Conservation (phyloP, 2,113 vertebrate genomes). For the Tenebrosternarchus preto region DNA sequence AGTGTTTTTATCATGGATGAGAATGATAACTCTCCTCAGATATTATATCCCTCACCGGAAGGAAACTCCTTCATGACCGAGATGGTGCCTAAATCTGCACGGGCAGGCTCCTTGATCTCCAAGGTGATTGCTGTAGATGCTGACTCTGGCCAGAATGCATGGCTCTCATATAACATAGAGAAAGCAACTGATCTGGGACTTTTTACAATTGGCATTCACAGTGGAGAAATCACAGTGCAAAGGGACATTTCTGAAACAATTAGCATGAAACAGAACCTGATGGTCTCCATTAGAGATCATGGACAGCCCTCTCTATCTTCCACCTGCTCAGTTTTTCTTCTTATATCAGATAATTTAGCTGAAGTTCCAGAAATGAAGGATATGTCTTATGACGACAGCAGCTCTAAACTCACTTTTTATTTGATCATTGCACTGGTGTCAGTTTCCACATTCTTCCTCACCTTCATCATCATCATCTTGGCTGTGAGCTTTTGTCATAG, state of each 20-base stretch:
- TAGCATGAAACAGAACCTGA: conserved; percentile 44
- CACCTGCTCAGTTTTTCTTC: conserved; percentile 45
- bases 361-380: conserved; percentile 52
- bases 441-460: conserved; percentile 52
- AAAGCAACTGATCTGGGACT: conserved; percentile 52
- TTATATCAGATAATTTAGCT: conserved; percentile 54
- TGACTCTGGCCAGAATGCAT: conserved; percentile 57
- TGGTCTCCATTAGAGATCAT: conserved; percentile 58
- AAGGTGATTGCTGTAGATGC: conserved; percentile 65
- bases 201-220: conserved; percentile 50
- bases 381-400: conserved; percentile 8
- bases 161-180: conserved; percentile 56
- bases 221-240: conserved; percentile 44
- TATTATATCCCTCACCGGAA: conserved; percentile 58
- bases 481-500: conserved; percentile 44
- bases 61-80: conserved; percentile 64
- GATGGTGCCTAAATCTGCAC: conserved; percentile 63
- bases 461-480: conserved; percentile 46
- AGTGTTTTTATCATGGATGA: conserved; percentile 62
- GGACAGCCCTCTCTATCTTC: conserved; percentile 53
- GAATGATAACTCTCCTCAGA: conserved; percentile 65
- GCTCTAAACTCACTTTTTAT: conserved; percentile 56
- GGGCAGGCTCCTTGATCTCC: conserved; percentile 65
- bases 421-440: conserved; percentile 57
- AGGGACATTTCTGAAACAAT: conserved; percentile 49